Conservation (phyloP, 2,113 vertebrate species). For the Balaeniceps rex region DNA sequence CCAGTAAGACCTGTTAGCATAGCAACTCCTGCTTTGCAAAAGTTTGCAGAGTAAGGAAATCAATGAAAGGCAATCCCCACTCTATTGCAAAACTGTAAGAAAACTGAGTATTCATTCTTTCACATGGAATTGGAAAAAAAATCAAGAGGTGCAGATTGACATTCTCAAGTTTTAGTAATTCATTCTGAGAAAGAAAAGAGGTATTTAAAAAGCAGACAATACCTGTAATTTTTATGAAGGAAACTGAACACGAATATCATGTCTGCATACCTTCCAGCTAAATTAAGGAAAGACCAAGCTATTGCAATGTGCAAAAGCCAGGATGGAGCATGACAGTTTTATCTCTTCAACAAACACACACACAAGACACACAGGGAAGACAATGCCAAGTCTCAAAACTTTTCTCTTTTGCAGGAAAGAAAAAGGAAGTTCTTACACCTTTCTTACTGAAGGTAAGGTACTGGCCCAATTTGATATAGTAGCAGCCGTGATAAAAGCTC, state of each 20-base stretch:
- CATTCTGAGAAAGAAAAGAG: not conserved
- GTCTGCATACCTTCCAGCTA: not conserved
- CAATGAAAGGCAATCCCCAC: not conserved
- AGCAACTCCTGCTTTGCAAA: not conserved
- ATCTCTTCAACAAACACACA: not conserved
- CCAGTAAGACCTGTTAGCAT: not conserved
- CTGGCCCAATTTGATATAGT: not conserved
- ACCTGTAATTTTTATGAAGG: not conserved
- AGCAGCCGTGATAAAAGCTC: not conserved
- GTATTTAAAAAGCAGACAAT: not conserved
- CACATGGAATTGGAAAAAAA: accelerated
- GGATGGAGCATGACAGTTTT: not conserved
- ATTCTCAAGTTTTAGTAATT: not conserved
- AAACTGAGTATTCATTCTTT: not conserved
- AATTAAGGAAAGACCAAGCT: not conserved
- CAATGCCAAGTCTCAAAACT: not conserved
- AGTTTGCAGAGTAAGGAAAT: not conserved
- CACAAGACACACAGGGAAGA: not conserved
- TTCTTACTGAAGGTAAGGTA: not conserved
- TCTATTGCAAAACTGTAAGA: not conserved
- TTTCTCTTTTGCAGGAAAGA: not conserved
- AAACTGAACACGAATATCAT: not conserved
- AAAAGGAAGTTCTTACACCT: not conserved
- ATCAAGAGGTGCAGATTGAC: not conserved
- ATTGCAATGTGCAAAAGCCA: not conserved